Base-by-base conservation (phyloP, 2,888 invertebrate species). In the Acronicta leporina region DNA sequence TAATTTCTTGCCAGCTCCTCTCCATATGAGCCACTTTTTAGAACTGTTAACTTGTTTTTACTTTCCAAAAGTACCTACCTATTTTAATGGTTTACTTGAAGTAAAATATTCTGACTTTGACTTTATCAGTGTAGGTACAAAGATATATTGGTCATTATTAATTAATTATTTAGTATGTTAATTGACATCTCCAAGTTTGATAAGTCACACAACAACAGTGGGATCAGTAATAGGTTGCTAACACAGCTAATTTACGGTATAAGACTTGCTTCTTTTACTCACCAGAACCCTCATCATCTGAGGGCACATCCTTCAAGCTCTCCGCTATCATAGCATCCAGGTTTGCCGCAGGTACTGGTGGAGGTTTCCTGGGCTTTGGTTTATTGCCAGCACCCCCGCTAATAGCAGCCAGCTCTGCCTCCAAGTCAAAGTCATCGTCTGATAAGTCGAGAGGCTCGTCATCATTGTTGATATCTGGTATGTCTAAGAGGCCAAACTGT, bases 351-450 rank as follows among this genome's bases (percentile, higher is more conserved):
- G 96, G 95, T n/a, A 95, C 80, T 0, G 95, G 86, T 0, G 84
- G 83, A 27, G 89, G 90, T 73, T 90, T 92, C 68, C 77, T 81
- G 0, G 88, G 91, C 41, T 79, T 77, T 0, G 62, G 83, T 5
- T 74, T 81, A 30, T 90, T 71, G 91, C 93, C 92, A 2, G 84
- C 92, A 3, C 85, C 85, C 0, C 92, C 91, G 27, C 87, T 87
- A 60, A 98, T 95, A 0, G 97, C 97, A 38, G 97, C 96, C 70
- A 98, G 90, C 88, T 99, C 98, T 0, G 98, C 98, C 87, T 98
- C 98, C 68, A 98, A 92, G 83, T 98, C 98, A 61, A 96, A 96
- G 83, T 98, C 98, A 77, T 95, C 96, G 79, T 95, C 95, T 56
- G 95, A 95, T 41, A 94, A 81, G 64, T 91, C 94, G 73, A 89